Evolutionary conservation across 2,888 invertebrate species (phyloP).

Genomic region (Phyto melanocephala): DNA sequence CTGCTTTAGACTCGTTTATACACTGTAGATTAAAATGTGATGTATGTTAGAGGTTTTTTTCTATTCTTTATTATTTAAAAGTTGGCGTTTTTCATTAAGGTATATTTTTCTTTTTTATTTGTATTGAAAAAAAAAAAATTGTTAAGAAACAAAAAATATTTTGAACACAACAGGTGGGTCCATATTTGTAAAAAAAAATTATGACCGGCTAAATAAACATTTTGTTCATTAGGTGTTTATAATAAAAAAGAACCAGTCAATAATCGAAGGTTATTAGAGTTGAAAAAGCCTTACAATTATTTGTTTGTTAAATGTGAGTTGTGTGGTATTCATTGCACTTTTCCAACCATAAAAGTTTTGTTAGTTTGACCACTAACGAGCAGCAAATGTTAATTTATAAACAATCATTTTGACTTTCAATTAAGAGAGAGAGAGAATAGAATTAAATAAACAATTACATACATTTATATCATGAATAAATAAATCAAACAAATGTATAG

Average conservation of each 20-base stretch:
- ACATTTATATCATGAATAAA: not conserved
- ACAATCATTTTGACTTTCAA: slow-evolving; percentile 33
- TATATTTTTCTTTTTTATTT: slow-evolving; percentile 11
- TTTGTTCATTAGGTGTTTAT: slow-evolving; percentile 47
- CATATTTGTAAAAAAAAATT: slow-evolving; percentile 53
- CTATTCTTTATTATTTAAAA: not conserved
- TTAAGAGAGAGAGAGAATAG: not conserved
- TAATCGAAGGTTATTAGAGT: slow-evolving; percentile 50
- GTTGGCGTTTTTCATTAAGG: slow-evolving; percentile 46
- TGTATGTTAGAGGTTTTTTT: slow-evolving; percentile 41
- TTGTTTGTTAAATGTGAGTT: not conserved
- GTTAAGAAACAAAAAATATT: slow-evolving; percentile 17
- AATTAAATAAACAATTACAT: not conserved
- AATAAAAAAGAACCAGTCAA: slow-evolving; percentile 4
- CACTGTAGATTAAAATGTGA: slow-evolving; percentile 56
- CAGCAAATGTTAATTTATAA: slow-evolving; percentile 11
- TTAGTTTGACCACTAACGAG: slow-evolving; percentile 15
- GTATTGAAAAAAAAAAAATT: not conserved
- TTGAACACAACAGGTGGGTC: slow-evolving; percentile 62
- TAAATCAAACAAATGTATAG: not conserved
- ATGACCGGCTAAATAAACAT: slow-evolving; percentile 53
- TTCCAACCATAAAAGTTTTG: not conserved
- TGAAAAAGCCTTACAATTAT: slow-evolving; percentile 35
- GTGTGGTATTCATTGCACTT: not conserved
- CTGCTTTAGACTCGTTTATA: not conserved